Percentiles rank a stretch among this genome's conserved stretches.
Evolutionary conservation across 2,113 vertebrate genomes (phyloP).

Genomic region (Corythornis vintsioides): DNA sequence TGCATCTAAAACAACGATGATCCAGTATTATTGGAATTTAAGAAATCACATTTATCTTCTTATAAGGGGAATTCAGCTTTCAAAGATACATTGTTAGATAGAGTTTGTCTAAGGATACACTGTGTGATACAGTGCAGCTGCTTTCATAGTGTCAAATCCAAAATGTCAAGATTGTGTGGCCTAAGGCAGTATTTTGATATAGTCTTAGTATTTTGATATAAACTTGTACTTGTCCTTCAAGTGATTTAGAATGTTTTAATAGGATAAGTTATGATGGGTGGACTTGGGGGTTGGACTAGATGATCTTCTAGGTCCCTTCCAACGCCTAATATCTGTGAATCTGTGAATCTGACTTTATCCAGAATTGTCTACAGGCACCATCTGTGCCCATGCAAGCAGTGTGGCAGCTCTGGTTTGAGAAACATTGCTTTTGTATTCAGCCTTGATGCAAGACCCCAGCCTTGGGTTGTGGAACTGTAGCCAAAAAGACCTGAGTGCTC

Average conservation of each 20-base stretch:
- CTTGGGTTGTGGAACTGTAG: neutral
- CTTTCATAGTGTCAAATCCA: neutral
- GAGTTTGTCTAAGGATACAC: neutral
- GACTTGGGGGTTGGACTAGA: too few relatives aligned
- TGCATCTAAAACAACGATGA: neutral
- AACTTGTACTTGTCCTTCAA: neutral
- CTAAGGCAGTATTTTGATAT: neutral
- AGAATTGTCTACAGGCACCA: neutral
- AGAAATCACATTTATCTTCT: neutral
- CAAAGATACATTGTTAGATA: neutral
- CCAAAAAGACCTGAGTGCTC: neutral
- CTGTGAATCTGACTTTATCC: neutral
- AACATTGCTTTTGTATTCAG: neutral
- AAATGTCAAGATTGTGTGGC: neutral
- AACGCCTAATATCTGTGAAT: too few relatives aligned
- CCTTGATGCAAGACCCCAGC: neutral
- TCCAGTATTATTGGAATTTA: neutral
- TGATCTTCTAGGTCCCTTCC: too few relatives aligned
- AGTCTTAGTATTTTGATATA: neutral
- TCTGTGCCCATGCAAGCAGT: neutral
- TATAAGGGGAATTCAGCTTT: neutral
- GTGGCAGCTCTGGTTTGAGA: neutral
- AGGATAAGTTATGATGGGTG: neutral
- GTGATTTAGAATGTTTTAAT: neutral
- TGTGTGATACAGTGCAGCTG: neutral